These are phyloP conservation scores for Octopus sinensis DNA, from an alignment of 1,140 invertebrate genomes.

Conservation along the genomic window DNA sequence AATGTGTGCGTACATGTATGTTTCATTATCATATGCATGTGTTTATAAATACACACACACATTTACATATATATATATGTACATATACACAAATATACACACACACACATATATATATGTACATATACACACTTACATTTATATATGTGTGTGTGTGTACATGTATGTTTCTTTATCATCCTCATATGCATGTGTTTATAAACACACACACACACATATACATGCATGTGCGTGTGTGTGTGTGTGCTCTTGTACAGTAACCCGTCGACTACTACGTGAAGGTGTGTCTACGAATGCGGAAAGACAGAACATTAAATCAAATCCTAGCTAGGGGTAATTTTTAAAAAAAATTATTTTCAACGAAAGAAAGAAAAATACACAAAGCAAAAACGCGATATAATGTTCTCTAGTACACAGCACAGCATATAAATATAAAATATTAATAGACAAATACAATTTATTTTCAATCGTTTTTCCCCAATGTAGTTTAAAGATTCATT, in stretches of 20 bases:
- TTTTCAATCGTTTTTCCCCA: no score
- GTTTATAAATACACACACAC: neutral
- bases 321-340: neutral
- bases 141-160: neutral
- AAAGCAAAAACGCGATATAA: neutral
- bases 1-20: neutral
- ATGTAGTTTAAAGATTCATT: no score
- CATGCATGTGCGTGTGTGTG: neutral
- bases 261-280: neutral
- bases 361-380: neutral
- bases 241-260: neutral
- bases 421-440: no score
- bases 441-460: no score
- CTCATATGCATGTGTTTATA: neutral
- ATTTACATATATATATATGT: neutral
- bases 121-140: neutral
- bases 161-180: neutral
- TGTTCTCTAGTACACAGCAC: no score
- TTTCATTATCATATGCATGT: neutral
- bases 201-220: neutral
- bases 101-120: neutral
- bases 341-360: neutral
- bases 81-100: neutral
- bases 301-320: neutral
- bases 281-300: neutral